Conservation (phyloP, 2,797 vertebrate genomes). For the Sebastes nivosus region DNA sequence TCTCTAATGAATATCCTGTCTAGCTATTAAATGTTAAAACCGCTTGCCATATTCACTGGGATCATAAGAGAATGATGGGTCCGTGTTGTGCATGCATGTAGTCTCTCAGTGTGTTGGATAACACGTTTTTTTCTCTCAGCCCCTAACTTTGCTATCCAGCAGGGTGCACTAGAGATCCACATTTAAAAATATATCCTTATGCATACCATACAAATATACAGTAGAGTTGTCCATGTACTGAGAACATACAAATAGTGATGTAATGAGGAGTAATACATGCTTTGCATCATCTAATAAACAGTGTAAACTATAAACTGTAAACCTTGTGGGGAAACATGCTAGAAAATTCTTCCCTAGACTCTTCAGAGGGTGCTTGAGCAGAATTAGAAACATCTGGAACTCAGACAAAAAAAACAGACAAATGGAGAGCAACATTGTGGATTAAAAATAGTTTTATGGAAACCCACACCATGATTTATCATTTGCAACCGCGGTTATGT, state of each 20-base stretch:
- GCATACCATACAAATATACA: not conserved
- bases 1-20: no score
- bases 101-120: not conserved
- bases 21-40: no score
- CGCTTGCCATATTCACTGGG: not conserved
- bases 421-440: not conserved
- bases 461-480: not conserved
- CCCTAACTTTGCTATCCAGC: constrained; percentile 8
- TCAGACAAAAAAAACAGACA: not conserved
- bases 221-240: not conserved
- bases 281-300: not conserved
- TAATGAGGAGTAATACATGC: not conserved
- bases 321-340: not conserved
- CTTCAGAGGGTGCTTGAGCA: not conserved
- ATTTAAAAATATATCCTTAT: not conserved
- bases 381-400: not conserved
- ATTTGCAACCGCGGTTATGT: not conserved
- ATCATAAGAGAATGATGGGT: not conserved
- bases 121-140: not conserved
- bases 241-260: not conserved
- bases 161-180: constrained; percentile 15
- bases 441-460: not conserved
- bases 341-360: not conserved
- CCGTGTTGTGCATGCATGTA: not conserved
- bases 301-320: not conserved